These are phyloP conservation scores for Spilarctia lutea DNA, from an alignment of 2,888 invertebrate genomes.

Conservation along the genomic window DNA sequence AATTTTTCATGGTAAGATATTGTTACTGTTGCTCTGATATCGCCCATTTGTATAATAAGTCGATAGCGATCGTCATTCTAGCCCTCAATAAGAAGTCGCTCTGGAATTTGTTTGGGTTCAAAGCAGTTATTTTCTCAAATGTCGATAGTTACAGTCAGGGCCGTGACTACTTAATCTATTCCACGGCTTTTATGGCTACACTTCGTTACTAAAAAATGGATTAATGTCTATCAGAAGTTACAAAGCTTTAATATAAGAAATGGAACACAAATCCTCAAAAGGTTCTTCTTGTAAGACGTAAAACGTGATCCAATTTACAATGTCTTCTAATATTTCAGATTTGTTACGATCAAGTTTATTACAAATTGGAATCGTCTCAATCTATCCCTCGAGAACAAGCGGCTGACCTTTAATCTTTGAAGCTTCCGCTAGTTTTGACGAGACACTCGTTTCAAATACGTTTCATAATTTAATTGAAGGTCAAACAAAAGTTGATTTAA, in stretches of 20 bases:
- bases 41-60: conserved; percentile 82
- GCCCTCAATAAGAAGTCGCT: conserved; percentile 65
- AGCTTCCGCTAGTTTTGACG: conserved; percentile 59
- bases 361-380: conserved; percentile 76
- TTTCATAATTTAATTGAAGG: conserved; percentile 47
- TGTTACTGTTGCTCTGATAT: conserved; percentile 75
- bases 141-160: conserved; percentile 40
- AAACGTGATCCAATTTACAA: conserved; percentile 80
- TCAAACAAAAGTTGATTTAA: conserved; percentile 36
- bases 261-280: conserved; percentile 63
- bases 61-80: conserved; percentile 76
- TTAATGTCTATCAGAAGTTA: conserved; percentile 41
- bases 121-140: conserved; percentile 56
- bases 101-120: conserved; percentile 66
- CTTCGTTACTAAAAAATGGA: conserved; percentile 29
- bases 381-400: conserved; percentile 66
- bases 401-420: conserved; percentile 64
- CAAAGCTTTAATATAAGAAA: conserved; percentile 48
- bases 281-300: conserved; percentile 64
- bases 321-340: conserved; percentile 77
- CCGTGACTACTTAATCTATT: conserved; percentile 52
- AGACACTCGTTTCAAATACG: conserved; percentile 52
- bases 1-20: conserved; percentile 78
- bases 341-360: conserved; percentile 80
- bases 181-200: conserved; percentile 47